Evolutionary conservation across 2,797 vertebrate genomes (phyloP), one percentile per base, ranked within the genome.

Genomic region (Bovichtus diacanthus): DNA sequence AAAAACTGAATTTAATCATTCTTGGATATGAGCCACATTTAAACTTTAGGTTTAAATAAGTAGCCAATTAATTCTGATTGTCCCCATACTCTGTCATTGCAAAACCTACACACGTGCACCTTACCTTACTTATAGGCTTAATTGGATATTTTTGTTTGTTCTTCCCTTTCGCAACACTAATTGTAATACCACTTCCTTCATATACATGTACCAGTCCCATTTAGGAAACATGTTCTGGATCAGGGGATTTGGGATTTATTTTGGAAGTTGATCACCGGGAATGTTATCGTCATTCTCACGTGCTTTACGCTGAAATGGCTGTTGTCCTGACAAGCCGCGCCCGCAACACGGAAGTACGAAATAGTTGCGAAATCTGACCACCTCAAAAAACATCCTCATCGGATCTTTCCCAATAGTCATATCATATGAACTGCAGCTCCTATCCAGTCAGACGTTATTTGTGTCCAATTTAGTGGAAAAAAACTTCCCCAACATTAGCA

Each of bases 311-410:
- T 27, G n/a, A 10, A 34, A 62, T 44, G 49, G 29, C 60, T n/a
- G 23, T 53, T 31, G 70, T 44, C 25, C 8, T 53, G 38, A 58
- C n/a, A 81, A 72, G 66, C 91, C 88, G 74, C 92, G 23, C 90
- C 91, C 80, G 73, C 71, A 70, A 83, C 31, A 3, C 83, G 87
- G 86, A 92, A 92, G 82, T 85, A 49, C 25, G 18, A 51, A 50
- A 46, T 13, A 38, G 49, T 94, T 94, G 83, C 88, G 90, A 92
- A 91, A 94, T 83, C 36, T 41, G 65, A 46, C 43, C 36, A 19
- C 15, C 15, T 62, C 31, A n/a, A 34, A 43, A 81, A 73, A 69
- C 62, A 78, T 61, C 31, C 21, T 21, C 43, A 23, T 70, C 6
- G 15, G 77, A 80, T 75, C 61, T 27, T 65, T 44, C 4, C 31